phyloP scores from a whole-genome alignment of 2,888 invertebrate species.

The Lysandra bellargus region DNA sequence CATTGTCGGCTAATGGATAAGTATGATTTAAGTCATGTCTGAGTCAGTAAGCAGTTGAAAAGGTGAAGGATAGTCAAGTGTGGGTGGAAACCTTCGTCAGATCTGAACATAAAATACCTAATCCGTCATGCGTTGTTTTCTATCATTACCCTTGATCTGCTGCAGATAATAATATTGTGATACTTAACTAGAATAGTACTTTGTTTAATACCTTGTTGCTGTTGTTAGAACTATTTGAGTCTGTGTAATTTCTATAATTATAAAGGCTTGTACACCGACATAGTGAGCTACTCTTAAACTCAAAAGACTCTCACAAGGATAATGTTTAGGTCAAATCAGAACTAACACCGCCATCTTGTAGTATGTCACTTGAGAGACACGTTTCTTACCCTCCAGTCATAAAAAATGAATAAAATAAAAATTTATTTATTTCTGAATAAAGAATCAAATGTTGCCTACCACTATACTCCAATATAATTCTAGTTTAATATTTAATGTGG shows the following conservation, averaged over 20 bases:
- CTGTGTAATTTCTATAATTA: background rate
- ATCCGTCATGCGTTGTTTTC: slow-evolving; percentile 13
- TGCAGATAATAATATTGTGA: background rate
- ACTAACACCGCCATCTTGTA: no score
- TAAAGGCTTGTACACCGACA: no score
- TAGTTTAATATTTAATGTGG: no score
- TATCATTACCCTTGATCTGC: slow-evolving; percentile 17
- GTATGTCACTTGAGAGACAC: no score
- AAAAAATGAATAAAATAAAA: no score
- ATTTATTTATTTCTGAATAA: no score
- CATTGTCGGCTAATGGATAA: background rate
- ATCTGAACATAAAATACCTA: slow-evolving; percentile 10
- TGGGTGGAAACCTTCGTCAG: slow-evolving; percentile 3
- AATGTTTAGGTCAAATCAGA: no score
- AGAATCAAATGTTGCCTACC: no score
- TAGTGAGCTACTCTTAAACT: no score
- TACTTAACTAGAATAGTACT: background rate
- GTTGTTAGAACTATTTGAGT: background rate
- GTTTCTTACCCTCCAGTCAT: no score
- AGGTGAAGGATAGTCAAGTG: slow-evolving; percentile 11
- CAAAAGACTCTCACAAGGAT: no score
- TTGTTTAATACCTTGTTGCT: background rate
- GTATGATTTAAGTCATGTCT: background rate
- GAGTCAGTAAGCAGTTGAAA: slow-evolving; percentile 11
- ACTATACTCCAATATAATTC: no score